Evolutionary conservation across 2,113 vertebrate genomes (phyloP), one percentile per base, ranked within the genome.

Genomic region (Melanerpes aurifrons): DNA sequence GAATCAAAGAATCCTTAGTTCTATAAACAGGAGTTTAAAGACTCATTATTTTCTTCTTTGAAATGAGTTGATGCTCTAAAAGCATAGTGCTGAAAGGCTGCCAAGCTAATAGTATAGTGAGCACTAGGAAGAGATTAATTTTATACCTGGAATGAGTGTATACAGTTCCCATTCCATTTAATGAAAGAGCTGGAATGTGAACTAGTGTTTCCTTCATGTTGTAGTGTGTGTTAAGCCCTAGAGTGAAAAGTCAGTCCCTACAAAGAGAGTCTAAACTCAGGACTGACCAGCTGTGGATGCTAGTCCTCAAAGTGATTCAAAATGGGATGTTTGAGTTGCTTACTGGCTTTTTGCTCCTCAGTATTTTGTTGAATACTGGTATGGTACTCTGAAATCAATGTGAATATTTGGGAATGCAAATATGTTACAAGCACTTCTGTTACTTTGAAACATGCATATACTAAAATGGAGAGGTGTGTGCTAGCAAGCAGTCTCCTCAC

Each of bases 51-150:
- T 94, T 93, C 69, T 54, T 82, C 61, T 78, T 86, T 88, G 77
- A 96, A 90, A 92, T 32, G 70, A 82, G n/a, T 93, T 1, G 0
- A 86, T 94, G 74, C 67, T 89, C 35, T 93, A 82, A 92, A 94
- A 93, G 83, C 67, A 16, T 32, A 54, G 81, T 86, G 74, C 90
- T 96, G 92, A 94, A 95, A 94, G 48, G 63, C 76, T 94, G 93
- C 88, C 92, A 94, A 92, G 45, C 22, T 91, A 89, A 87, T 77
- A 95, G 75, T 48, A 62, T 62, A 81, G 35, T 81, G 82, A 94
- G 58, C 79, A 75, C 79, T 94, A 86, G 87, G 94, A 93, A 91
- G 85, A 94, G 80, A 92, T 96, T 94, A 87, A 94, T 94, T 96
- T 94, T 91, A 21, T 94, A 90, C 73, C 66, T 94, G 86, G 80